A percentile compares a stretch with the other conserved stretches of the same genome.
phyloP scores from a whole-genome alignment of 2,113 vertebrate genomes.

The Tursiops truncatus region DNA sequence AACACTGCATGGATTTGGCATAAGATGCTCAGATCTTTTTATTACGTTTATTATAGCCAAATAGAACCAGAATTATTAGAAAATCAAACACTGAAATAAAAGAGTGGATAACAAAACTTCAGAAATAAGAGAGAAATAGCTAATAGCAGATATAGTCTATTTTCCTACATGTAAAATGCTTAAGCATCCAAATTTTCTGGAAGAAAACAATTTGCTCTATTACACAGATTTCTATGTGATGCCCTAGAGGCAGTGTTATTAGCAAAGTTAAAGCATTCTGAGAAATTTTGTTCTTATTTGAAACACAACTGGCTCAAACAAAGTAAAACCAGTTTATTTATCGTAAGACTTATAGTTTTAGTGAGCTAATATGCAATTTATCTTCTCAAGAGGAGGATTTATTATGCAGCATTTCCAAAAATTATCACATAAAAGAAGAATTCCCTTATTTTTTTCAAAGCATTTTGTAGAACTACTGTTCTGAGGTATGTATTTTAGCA shows the following conservation, averaged over 20 bases:
- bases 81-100: conserved; percentile 6
- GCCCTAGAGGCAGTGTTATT: background rate
- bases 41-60: background rate
- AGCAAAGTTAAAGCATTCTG: background rate
- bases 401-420: background rate
- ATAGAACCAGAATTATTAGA: background rate
- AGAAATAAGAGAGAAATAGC: background rate
- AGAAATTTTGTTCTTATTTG: conserved; percentile 21
- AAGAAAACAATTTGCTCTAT: background rate
- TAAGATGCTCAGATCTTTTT: background rate
- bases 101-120: conserved; percentile 3
- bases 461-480: background rate
- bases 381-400: background rate
- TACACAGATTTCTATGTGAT: background rate
- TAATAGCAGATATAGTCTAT: background rate
- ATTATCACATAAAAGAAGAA: background rate
- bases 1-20: background rate
- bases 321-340: background rate
- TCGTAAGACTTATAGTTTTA: background rate
- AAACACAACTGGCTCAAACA: background rate
- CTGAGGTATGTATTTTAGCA: background rate
- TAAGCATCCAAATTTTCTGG: background rate
- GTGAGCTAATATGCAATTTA: background rate
- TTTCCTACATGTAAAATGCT: background rate
- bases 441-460: background rate